Conservation (phyloP, 2,888 invertebrate genomes). For the Andrena marginata region DNA sequence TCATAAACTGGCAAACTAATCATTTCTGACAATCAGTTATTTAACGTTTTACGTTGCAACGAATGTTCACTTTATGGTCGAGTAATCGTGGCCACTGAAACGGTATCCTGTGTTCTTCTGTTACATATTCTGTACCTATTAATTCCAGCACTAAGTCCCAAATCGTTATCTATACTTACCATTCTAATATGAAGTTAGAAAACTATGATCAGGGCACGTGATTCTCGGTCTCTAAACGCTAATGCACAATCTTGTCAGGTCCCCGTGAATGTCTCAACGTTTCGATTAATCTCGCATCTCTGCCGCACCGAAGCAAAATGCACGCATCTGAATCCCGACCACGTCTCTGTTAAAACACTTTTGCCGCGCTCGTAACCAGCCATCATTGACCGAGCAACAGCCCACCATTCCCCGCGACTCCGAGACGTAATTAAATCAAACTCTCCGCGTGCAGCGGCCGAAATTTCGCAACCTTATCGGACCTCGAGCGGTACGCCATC, state of each 20-base stretch:
- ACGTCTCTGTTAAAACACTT: neutral
- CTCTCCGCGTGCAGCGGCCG: slow-evolving; percentile 33
- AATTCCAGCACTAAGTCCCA: too few species aligned
- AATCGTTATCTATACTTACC: too few species aligned
- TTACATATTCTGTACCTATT: too few species aligned
- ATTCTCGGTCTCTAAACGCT: too few species aligned
- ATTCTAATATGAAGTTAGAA: too few species aligned
- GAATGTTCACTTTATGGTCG: too few species aligned
- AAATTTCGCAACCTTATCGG: slow-evolving; percentile 55
- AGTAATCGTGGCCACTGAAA: too few species aligned
- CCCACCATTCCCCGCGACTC: neutral
- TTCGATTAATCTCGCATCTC: too few species aligned
- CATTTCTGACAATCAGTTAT: neutral
- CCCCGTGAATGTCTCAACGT: too few species aligned
- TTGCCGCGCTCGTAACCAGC: neutral
- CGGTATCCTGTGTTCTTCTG: too few species aligned
- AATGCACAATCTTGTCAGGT: too few species aligned
- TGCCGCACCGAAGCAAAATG: neutral
- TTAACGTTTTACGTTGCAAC: neutral
- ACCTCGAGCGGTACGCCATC: slow-evolving; percentile 51
- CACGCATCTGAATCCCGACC: neutral
- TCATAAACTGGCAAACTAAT: neutral
- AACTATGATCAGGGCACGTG: too few species aligned
- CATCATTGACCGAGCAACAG: neutral
- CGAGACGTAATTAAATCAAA: slow-evolving; percentile 34